Evolutionary conservation across 2,888 invertebrate species (phyloP), one percentile per base, ranked within the genome.

Genomic region (Eilema griseolum): DNA sequence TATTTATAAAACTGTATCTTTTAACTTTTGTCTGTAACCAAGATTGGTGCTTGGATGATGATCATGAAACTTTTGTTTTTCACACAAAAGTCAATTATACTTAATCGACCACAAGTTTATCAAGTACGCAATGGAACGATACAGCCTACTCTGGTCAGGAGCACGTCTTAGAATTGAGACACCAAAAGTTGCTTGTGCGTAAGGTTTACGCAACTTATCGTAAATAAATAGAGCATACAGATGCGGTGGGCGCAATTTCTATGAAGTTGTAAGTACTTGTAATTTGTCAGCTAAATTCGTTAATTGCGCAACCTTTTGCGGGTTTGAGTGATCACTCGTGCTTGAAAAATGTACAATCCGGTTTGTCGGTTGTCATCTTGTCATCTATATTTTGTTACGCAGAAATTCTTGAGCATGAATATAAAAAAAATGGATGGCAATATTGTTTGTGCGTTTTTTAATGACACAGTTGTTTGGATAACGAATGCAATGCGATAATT

Each of bases 161-260:
- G 87, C 89, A 89, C 88, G 89, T 89, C 86, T 86, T 75, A 70
- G 67, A 72, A 83, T 86, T 87, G 88, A 86, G 88, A 86, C 88
- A 90, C 86, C 80, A 88, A 87, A 90, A 89, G 89, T 89, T 86
- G 84, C 75, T 82, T 86, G 85, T 88, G 88, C 90, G 88, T 89
- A 76, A 71, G 68, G 67, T 74, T 88, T 86, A 76, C 86, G 79
- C 82, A 89, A 89, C 76, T 46, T 67, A 77, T 77, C 73, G 74
- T 80, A 79, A 85, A 73, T 80, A 86, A 87, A 85, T 85, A 83
- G 83, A 84, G 83, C 86, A 84, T 86, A 89, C 82, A 89, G 86
- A 85, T 85, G 85, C 82, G 81, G 85, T 85, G 83, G 81, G 81
- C 83, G 86, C 82, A 86, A 85, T 84, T 81, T 85, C 85, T 84